A percentile compares a stretch with the other conserved stretches of the same genome.
Conservation (phyloP, 2,113 vertebrate genomes). For the Polypterus senegalus region DNA sequence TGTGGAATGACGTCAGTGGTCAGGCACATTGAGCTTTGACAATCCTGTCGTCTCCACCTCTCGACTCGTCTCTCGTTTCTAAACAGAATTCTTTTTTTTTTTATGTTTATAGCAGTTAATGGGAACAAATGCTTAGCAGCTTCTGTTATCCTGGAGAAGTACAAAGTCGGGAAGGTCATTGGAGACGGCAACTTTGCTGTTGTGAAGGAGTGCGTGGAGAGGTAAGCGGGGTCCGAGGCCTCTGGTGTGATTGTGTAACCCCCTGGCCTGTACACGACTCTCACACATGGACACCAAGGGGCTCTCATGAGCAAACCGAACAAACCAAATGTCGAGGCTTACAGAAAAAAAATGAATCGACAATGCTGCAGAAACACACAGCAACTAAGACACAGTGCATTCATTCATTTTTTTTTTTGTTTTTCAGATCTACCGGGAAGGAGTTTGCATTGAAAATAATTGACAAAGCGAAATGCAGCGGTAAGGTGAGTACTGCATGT, state of each 20-base stretch:
- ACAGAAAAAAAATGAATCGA: no score
- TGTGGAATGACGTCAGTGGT: no score
- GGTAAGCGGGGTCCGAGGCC: slow-evolving; percentile 43
- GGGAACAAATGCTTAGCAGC: slow-evolving; percentile 65
- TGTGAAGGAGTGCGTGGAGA: slow-evolving; percentile 85
- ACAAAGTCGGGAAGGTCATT: slow-evolving; percentile 87
- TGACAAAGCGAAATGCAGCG: slow-evolving; percentile 89
- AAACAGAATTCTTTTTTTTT: slow-evolving; percentile 8
- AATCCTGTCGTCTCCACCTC: no score
- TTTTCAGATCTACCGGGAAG: slow-evolving; percentile 73
- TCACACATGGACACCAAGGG: no score
- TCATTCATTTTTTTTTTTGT: slow-evolving; percentile 9
- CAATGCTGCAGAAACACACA: no score
- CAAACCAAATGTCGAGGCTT: no score
- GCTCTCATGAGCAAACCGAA: no score
- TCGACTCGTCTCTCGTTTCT: background rate
- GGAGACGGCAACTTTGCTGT: slow-evolving; percentile 96
- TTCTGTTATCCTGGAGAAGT: slow-evolving; percentile 72
- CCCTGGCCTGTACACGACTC: no score
- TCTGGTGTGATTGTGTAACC: no score
- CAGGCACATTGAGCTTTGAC: no score
- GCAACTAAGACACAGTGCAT: no score
- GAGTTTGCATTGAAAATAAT: slow-evolving; percentile 97
- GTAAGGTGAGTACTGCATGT: slow-evolving; percentile 62
- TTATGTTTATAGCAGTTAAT: slow-evolving; percentile 53